Evolutionary conservation across 2,888 invertebrate genomes (phyloP), one percentile per base, ranked within the genome.

Genomic region (Cheilosia pagana): DNA sequence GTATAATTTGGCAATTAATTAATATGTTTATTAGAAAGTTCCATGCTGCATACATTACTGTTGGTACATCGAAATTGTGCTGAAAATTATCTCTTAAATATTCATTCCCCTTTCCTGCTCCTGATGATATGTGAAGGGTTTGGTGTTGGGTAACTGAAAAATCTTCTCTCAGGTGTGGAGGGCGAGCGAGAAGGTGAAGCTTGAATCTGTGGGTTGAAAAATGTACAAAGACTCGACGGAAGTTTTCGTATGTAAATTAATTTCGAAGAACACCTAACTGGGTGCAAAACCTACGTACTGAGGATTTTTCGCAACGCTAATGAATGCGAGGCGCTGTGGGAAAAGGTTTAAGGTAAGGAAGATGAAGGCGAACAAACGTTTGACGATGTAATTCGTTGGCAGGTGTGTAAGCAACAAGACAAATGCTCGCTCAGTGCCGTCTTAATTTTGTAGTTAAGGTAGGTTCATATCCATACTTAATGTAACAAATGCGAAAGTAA

Each of bases 1-100:
- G 85, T 75, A 85, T 85, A 85, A 85, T 85, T 74, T 81, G 65
- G 85, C 85, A 85, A 85, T 85, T 85, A 81, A 74, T 81, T 85
- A 81, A 85, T 81, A 81, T 75, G 85, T 79, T 81, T 81, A 71
- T 81, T 75, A 75, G 79, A 81, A 85, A 85, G 70, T 85, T 85
- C 74, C 59, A 53, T 53, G 65, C 63, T 75, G 81, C 79, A 85
- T 81, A 82, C 12, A 77, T 76, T 77, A 81, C 59, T 39, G 19
- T 35, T 62, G 43, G 70, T 52, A 60, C 41, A 55, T 55, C 60
- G 60, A 60, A 79, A 59, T 52, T 43, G 43, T 60, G 65, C 59
- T 81, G 60, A 71, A 75, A 71, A 71, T 70, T 70, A 63, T 35
- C 65, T 77, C 41, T 45, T 77, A 79, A 75, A 81, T 81, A 85